Evolutionary conservation across 1,140 invertebrate species (phyloP), one percentile per base, ranked within the genome.

Genomic region (Cydia pomonella): DNA sequence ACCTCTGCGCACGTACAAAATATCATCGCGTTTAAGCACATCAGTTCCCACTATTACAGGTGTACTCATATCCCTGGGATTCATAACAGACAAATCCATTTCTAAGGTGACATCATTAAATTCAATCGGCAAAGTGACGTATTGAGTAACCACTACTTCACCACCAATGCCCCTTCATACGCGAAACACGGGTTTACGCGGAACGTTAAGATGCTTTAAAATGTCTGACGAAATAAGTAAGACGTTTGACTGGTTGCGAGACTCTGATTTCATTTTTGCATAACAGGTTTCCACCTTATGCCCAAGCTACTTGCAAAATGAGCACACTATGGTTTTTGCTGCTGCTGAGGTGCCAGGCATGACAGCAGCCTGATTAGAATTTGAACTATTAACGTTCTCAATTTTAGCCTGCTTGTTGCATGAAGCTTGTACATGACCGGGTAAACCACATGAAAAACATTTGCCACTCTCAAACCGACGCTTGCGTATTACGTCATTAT

Each of bases 41-140:
- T 82, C 78, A 27, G 80, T 81, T 21, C 78, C 78, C 25, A 81
- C 33, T 23, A 81, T 75, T n/a, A 81, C 44, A 0, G 80, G 72
- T 2, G 38, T 44, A 29, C 74, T 77, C 74, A 82, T 82, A 27
- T 18, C 74, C 16, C 72, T 29, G n/a, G 66, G 10, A n/a, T 77
- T 25, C 69, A 72, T 33, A 44, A 72, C 33, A n/a, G 41, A 13
- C 12, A 72, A 44, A 72, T 72, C 69, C 10, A 23, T 23, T 44
- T 72, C 69, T 12, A 72, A n/a, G 10, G 69, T 33, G 16, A 72
- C 38, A 41, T 44, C 38, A 16, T 29, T 16, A 16, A 72, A 72
- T 44, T 72, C 69, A n/a, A 72, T 38, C 4, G 38, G 16, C 16
- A 72, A 12, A 10, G 69, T 72, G 16, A 72, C 38, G 38, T 16